phyloP scores from a whole-genome alignment of 2,888 invertebrate genomes.

The Spicauda simplicius region DNA sequence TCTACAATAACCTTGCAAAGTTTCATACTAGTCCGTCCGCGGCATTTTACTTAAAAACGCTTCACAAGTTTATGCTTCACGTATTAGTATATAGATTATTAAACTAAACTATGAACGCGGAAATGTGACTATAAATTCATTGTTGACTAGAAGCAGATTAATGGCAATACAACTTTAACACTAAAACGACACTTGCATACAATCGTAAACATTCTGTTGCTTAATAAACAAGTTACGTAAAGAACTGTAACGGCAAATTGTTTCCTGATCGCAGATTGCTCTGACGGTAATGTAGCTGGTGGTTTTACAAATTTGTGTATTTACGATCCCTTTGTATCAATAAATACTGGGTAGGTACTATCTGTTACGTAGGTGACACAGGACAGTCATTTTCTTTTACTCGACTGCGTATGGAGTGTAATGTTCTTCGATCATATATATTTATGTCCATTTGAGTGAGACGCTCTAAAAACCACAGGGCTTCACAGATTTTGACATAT shows the following conservation, averaged over 20 bases:
- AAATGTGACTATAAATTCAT: not conserved
- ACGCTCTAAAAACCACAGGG: no score
- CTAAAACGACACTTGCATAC: constrained; percentile 25
- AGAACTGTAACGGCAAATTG: constrained; percentile 46
- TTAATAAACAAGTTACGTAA: constrained; percentile 43
- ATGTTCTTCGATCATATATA: no score
- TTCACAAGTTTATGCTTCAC: no score
- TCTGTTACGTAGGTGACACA: not conserved
- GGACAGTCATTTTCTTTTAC: no score
- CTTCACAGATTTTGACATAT: no score
- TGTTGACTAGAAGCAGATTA: not conserved
- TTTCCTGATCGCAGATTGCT: constrained; percentile 47
- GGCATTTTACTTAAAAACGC: no score
- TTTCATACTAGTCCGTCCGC: no score
- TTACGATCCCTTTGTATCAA: constrained; percentile 10
- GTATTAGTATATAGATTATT: no score
- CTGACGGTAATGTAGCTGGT: constrained; percentile 39
- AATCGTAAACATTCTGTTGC: constrained; percentile 29
- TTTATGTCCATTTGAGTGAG: no score
- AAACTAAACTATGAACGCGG: not conserved
- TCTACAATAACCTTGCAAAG: no score
- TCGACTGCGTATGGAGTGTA: no score
- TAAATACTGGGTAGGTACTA: not conserved
- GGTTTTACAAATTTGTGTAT: constrained; percentile 32
- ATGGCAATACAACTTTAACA: constrained; percentile 15